Base-by-base conservation (phyloP, 2,888 invertebrate species). In the Heteromurus nitidus region DNA sequence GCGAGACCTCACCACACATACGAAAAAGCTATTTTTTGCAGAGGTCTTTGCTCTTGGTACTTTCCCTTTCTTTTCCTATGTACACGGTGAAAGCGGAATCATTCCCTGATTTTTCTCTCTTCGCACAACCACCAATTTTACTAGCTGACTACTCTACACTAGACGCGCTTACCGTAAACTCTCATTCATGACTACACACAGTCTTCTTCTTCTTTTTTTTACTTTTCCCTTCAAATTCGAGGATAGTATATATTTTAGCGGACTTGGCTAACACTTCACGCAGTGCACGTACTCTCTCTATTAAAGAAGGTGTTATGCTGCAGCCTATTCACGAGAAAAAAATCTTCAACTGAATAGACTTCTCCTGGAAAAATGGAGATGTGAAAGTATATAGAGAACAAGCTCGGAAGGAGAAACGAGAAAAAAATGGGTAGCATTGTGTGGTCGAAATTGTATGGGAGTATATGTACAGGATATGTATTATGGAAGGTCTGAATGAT, bases 241-340 rank as follows among this genome's bases (percentile, higher is more conserved):
- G n/a, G n/a, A n/a, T n/a, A n/a, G n/a, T n/a, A n/a, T n/a, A n/a
- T n/a, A n/a, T n/a, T n/a, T n/a, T n/a, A n/a, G n/a, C n/a, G n/a
- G n/a, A 42, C 30, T 42, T 58, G 26, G 70, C 70, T 58, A 26
- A 20, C 60, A 72, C 60, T 64, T 64, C 74, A 74, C 74, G 74
- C 74, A 64, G 65, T 11, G 53, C 74, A 74, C 74, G 74, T 74
- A 74, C 50, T 74, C 53, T 74, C 64, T 74, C 74, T 53, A 72
- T 64, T 74, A 64, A 64, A 53, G 64, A 74, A 74, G 65, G 74
- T 74, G 72, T 72, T 62, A 47, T 47, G 24, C 62, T 36, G 26
- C 67, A 22, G 60, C 13, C 72, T 30, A 47, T 60, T 62, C 60
- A 70, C 36, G 58, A 74, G 3, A 31, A 36, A 64, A 26, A 47